Percentiles rank a stretch among this genome's conserved stretches.
These are phyloP conservation scores for Amphipyra tragopoginis DNA, from an alignment of 2,888 invertebrate genomes.

Conservation along the genomic window DNA sequence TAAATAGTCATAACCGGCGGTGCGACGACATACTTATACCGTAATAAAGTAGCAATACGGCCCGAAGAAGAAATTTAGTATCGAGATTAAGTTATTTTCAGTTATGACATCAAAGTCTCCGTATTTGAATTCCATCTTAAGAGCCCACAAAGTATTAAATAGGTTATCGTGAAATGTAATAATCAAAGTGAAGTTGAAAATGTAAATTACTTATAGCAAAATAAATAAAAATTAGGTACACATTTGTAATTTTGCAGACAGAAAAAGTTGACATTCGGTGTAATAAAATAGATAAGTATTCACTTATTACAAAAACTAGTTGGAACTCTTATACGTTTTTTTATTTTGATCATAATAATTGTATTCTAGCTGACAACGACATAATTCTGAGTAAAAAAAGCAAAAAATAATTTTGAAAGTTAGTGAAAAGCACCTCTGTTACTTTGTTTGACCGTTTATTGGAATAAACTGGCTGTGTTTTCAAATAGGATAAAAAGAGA, in stretches of 20 bases:
- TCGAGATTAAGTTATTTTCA: conserved; percentile 60
- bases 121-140: conserved; percentile 54
- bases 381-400: neutral
- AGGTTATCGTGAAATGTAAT: conserved; percentile 13
- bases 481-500: neutral
- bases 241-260: no score
- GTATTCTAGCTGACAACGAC: neutral
- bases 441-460: neutral
- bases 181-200: neutral
- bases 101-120: conserved; percentile 54
- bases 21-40: conserved; percentile 79
- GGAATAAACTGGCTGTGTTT: no score
- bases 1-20: conserved; percentile 75
- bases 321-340: no score
- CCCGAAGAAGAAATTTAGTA: conserved; percentile 65
- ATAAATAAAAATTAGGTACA: neutral
- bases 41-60: conserved; percentile 75
- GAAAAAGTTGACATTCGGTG: no score
- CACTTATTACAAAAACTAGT: no score
- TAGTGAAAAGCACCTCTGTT: no score
- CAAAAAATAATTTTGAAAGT: neutral
- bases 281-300: no score
- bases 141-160: conserved; percentile 31
- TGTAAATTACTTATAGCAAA: no score
- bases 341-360: neutral